Base-by-base conservation (phyloP, 30 jellyfish, hydroid and myxozoan species). In the Clytia hemisphaerica region DNA sequence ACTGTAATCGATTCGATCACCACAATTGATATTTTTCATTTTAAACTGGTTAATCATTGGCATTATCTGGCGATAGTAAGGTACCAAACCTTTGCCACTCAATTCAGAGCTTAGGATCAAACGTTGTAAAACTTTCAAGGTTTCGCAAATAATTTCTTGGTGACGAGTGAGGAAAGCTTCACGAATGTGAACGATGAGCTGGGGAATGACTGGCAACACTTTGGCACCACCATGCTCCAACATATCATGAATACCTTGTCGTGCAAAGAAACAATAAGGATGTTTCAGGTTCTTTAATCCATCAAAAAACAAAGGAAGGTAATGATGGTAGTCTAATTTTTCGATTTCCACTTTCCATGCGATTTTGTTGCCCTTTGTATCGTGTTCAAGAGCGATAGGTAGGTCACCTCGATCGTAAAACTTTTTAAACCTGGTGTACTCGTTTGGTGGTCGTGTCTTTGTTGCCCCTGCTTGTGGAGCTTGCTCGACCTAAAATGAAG, bases 271-370 rank as follows among this genome's bases (percentile, higher is more conserved):
- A 19, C 73, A 79, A 42, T 88, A 88, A 3, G 97, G 97, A 46
- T 88, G 97, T 47, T 80, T 76, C 3, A 93, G 75, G 45, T 88
- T 92, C 37, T 75, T 66, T 22, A 88, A 60, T 26, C 97, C 97
- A 40, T 88, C 94, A 67, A 88, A 88, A 70, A 88, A 88, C 63
- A 88, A 51, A 18, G 97, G 97, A 5, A 88, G 87, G 33, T 88
- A 88, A 62, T 80, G 92, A 45, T 81, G 84, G 35, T 88, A 88
- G 48, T 88, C 97, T 28, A 88, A 82, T 46, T 88, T 88, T 55
- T 88, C 97, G 16, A 88, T 88, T 72, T 88, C 97, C 35, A 88
- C 97, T 75, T 88, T 88, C 97, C 97, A 88, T 2, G 94, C 94
- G 10, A 88, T 88, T 62, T 88, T 88, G 48, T 88, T 88, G 18